These are phyloP conservation scores for Cyrtodaria siliqua DNA, from an alignment of 2,888 invertebrate species.

Conservation along the genomic window DNA sequence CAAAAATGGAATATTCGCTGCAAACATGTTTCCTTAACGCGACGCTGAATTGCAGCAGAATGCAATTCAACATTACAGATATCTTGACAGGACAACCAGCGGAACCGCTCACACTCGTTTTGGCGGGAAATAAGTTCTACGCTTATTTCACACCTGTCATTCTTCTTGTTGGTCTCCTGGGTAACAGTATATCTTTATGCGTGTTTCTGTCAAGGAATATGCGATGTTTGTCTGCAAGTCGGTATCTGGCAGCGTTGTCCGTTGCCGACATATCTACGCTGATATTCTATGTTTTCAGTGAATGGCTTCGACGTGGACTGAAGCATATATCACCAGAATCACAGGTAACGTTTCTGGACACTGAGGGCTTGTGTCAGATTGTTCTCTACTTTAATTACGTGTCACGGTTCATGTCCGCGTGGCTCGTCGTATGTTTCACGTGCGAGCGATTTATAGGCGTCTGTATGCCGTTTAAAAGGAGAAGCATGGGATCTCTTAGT, in stretches of 20 bases:
- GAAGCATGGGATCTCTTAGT: constrained; percentile 72
- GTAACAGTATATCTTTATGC: constrained; percentile 91
- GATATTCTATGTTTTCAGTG: constrained; percentile 87
- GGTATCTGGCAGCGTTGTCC: constrained; percentile 92
- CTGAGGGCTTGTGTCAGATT: constrained; percentile 88
- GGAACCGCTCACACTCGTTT: background rate
- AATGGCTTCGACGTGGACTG: constrained; percentile 82
- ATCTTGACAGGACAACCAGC: background rate
- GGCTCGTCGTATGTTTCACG: constrained; percentile 83
- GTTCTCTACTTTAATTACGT: constrained; percentile 89
- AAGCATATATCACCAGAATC: constrained; percentile 48
- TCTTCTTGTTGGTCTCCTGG: constrained; percentile 91
- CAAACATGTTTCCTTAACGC: too few species aligned
- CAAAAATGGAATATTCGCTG: too few species aligned
- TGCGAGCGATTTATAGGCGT: constrained; percentile 83
- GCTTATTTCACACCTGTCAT: constrained; percentile 91
- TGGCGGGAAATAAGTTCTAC: constrained; percentile 83
- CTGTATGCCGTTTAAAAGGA: constrained; percentile 80
- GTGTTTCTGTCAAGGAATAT: constrained; percentile 92
- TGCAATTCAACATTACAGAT: background rate
- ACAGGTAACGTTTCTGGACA: constrained; percentile 64
- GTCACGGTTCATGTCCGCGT: constrained; percentile 81
- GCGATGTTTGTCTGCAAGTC: constrained; percentile 90
- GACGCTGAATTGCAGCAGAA: too few species aligned
- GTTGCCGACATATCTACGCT: constrained; percentile 91